phyloP scores from a whole-genome alignment of 2,888 invertebrate genomes.

The Aleiodes testaceus region DNA sequence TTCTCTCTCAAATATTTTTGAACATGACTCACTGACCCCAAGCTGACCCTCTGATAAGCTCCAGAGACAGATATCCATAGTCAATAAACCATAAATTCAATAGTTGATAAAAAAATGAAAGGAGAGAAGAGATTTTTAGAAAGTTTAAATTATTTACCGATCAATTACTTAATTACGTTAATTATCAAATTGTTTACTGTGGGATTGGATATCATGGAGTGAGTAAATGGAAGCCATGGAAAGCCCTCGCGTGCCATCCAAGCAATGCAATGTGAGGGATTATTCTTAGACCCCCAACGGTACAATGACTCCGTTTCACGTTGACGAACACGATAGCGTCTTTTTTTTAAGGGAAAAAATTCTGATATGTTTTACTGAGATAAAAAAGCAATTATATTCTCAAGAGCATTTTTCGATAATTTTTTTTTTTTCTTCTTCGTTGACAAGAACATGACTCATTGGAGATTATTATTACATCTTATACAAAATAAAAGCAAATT shows the following conservation, averaged over 20 bases:
- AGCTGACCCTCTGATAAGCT: too few species aligned
- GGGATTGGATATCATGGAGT: conserved; percentile 10
- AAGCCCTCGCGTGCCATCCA: conserved; percentile 32
- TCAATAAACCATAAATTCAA: too few species aligned
- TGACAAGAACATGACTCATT: conserved; percentile 4
- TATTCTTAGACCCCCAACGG: conserved; percentile 29
- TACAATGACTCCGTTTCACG: conserved; percentile 34
- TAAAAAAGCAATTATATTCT: not conserved
- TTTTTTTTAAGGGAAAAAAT: not conserved
- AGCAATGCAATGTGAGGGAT: conserved; percentile 24
- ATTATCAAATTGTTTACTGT: conserved; percentile 1
- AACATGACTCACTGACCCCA: too few species aligned
- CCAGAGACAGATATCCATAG: too few species aligned
- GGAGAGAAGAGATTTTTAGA: not conserved
- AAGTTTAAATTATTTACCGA: not conserved
- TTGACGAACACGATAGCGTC: conserved; percentile 14
- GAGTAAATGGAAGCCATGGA: conserved; percentile 37
- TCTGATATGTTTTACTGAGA: not conserved
- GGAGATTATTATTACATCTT: conserved; percentile 11
- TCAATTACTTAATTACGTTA: not conserved
- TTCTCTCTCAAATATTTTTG: too few species aligned
- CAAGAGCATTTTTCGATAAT: not conserved
- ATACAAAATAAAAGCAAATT: not conserved
- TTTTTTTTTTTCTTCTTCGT: not conserved
- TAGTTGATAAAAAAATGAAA: not conserved